Percentiles rank a stretch among this genome's conserved stretches.
phyloP scores from a whole-genome alignment of 2,113 vertebrate species.

The Coptodon bakossiorum region DNA sequence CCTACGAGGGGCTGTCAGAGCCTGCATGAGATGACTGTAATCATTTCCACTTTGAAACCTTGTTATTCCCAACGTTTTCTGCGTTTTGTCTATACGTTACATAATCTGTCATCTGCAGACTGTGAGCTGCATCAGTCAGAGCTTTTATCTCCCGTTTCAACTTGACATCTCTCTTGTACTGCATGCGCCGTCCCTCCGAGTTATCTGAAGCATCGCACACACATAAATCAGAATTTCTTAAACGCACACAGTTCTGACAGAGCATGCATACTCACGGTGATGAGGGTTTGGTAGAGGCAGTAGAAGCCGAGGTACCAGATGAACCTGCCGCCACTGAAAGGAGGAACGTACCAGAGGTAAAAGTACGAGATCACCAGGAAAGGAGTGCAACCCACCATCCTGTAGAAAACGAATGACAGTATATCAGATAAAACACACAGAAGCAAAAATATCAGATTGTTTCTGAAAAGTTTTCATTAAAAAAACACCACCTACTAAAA shows the following conservation, averaged over 20 bases:
- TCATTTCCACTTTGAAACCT: not conserved
- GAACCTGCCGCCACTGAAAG: slow-evolving; percentile 76
- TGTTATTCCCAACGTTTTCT: not conserved
- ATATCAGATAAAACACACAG: fast-evolving
- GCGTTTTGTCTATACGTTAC: not conserved
- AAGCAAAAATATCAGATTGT: not conserved
- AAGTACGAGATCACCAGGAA: slow-evolving; percentile 86
- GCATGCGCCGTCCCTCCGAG: not conserved
- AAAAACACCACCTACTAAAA: not conserved
- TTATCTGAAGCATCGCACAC: not conserved
- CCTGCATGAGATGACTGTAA: not conserved
- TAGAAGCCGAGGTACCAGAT: slow-evolving; percentile 88
- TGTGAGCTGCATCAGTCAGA: not conserved
- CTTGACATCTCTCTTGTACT: not conserved
- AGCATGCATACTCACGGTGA: slow-evolving; percentile 79
- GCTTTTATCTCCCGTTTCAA: not conserved
- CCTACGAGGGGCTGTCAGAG: not conserved
- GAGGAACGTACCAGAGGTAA: slow-evolving; percentile 92
- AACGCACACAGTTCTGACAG: not conserved
- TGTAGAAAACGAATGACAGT: slow-evolving; percentile 27
- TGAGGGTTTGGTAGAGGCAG: slow-evolving; percentile 89
- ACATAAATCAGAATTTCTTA: not conserved
- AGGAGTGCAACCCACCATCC: slow-evolving; percentile 89
- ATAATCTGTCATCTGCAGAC: not conserved
- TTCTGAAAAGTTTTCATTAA: not conserved